A percentile compares a stretch with the other conserved stretches of the same genome.
Evolutionary conservation across 2,888 invertebrate genomes (phyloP).

Genomic region (Hypena proboscidalis): DNA sequence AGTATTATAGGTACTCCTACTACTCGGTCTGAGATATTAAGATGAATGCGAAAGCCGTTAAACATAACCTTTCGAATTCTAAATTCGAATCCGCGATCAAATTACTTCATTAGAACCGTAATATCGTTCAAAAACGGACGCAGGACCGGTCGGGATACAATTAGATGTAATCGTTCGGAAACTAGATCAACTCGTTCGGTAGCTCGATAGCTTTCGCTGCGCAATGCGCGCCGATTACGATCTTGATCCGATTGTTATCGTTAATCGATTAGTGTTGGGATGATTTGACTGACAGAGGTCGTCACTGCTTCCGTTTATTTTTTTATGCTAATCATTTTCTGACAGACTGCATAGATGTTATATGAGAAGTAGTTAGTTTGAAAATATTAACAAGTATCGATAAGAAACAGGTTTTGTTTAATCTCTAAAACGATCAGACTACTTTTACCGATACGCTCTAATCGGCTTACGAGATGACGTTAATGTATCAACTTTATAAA

Average conservation of each 20-base stretch:
- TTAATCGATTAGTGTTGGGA: conserved; percentile 21
- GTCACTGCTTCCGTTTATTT: too few species aligned
- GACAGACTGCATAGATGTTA: too few species aligned
- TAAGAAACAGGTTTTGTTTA: too few species aligned
- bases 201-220: conserved; percentile 43
- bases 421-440: too few species aligned
- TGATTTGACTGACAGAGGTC: neutral
- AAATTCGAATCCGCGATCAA: conserved; percentile 16
- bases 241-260: conserved; percentile 32
- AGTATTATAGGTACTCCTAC: too few species aligned
- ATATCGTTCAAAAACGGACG: conserved; percentile 18
- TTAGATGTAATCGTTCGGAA: conserved; percentile 41
- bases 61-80: conserved; percentile 5
- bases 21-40: conserved; percentile 6
- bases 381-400: too few species aligned
- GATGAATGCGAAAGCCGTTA: conserved; percentile 3
- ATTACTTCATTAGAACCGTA: conserved; percentile 26
- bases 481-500: too few species aligned
- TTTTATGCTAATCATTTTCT: too few species aligned
- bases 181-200: conserved; percentile 42
- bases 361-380: too few species aligned
- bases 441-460: too few species aligned
- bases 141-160: conserved; percentile 24
- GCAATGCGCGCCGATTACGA: conserved; percentile 18
- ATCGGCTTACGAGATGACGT: too few species aligned